Conservation (phyloP, 2,888 invertebrate species). For the Himalopsyche tibetana region DNA sequence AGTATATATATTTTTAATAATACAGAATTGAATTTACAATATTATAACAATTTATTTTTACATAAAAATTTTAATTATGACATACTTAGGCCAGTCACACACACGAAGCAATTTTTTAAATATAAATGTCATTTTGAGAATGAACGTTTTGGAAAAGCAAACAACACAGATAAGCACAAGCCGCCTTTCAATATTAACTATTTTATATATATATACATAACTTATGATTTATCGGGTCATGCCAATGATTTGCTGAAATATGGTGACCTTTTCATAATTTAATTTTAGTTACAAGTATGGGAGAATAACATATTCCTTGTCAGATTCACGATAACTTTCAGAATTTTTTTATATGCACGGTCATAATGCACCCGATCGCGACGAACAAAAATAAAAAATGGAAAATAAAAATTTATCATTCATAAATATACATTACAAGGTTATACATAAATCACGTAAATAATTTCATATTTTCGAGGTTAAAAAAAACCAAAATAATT, state of each 20-base stretch:
- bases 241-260: slow-evolving; percentile 57
- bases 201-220: slow-evolving; percentile 60
- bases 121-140: slow-evolving; percentile 27
- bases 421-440: slow-evolving; percentile 6
- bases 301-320: slow-evolving; percentile 63
- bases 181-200: slow-evolving; percentile 61
- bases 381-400: neutral
- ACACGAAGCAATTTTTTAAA: slow-evolving; percentile 49
- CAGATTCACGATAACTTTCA: slow-evolving; percentile 57
- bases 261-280: slow-evolving; percentile 60
- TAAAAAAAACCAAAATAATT: slow-evolving; percentile 9
- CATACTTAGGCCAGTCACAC: slow-evolving; percentile 62
- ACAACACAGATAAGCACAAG: slow-evolving; percentile 62
- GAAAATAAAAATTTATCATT: neutral
- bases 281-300: slow-evolving; percentile 64
- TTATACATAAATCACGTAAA: slow-evolving; percentile 2
- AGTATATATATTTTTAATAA: slow-evolving; percentile 28
- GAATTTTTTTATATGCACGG: slow-evolving; percentile 16
- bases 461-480: neutral
- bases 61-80: slow-evolving; percentile 46
- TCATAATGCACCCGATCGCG: slow-evolving; percentile 52
- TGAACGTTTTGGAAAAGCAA: slow-evolving; percentile 53
- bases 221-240: slow-evolving; percentile 64
- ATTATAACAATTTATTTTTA: slow-evolving; percentile 45
- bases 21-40: neutral